Conservation (phyloP, 2,797 vertebrate species). For the Catharus ustulatus region DNA sequence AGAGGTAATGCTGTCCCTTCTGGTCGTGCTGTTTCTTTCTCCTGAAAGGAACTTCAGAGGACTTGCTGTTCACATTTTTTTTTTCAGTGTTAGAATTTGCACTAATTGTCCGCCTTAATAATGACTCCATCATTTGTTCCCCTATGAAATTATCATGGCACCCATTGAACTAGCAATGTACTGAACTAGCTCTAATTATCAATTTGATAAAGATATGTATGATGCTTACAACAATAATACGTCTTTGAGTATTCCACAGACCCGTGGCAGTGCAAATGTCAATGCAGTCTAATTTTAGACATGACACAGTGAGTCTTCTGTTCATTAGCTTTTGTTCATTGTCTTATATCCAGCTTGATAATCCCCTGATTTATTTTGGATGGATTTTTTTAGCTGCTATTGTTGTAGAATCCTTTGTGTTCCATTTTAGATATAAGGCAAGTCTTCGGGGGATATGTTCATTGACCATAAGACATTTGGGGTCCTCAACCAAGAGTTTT, state of each 20-base stretch:
- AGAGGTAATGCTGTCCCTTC: neutral
- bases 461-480: slow-evolving; percentile 10
- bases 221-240: neutral
- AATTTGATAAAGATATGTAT: neutral
- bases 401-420: neutral
- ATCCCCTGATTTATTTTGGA: neutral
- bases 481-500: neutral
- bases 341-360: slow-evolving; percentile 5
- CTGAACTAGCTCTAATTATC: neutral
- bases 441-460: neutral
- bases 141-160: neutral
- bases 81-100: neutral
- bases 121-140: rapidly evolving
- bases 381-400: neutral
- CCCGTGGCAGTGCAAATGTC: neutral
- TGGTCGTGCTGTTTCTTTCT: neutral
- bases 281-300: slow-evolving; percentile 24
- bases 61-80: neutral
- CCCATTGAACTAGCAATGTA: neutral
- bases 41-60: neutral
- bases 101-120: neutral
- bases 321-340: slow-evolving; percentile 47
- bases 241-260: neutral
- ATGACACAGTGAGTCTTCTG: slow-evolving; percentile 10
- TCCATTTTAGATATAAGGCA: neutral